phyloP scores from a whole-genome alignment of 2,888 invertebrate genomes.

The Troides helena region DNA sequence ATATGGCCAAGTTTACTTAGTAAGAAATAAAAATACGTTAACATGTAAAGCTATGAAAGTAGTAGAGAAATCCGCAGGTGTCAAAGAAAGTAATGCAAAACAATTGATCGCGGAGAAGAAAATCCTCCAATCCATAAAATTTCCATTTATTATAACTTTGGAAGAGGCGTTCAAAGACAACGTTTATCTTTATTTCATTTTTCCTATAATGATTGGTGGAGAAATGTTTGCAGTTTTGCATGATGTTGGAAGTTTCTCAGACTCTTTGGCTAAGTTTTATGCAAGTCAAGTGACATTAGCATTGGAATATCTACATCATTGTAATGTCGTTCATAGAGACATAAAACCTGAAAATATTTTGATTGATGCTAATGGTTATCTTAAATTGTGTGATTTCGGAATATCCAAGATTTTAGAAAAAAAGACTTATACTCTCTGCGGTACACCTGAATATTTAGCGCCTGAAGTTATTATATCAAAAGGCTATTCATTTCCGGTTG shows the following conservation, averaged over 20 bases:
- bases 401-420: slow-evolving; percentile 89
- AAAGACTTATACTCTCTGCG: slow-evolving; percentile 95
- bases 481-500: slow-evolving; percentile 94
- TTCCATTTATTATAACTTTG: slow-evolving; percentile 91
- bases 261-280: slow-evolving; percentile 91
- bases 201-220: slow-evolving; percentile 91
- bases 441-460: slow-evolving; percentile 97
- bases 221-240: slow-evolving; percentile 91
- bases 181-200: slow-evolving; percentile 89
- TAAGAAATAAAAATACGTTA: slow-evolving; percentile 82
- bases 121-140: slow-evolving; percentile 89
- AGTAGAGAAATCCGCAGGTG: slow-evolving; percentile 89
- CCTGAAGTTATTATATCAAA: slow-evolving; percentile 93
- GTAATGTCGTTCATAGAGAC: slow-evolving; percentile 92
- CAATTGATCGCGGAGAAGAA: slow-evolving; percentile 94
- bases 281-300: slow-evolving; percentile 92
- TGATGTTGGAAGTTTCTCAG: slow-evolving; percentile 82
- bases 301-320: slow-evolving; percentile 93
- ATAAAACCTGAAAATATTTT: slow-evolving; percentile 95
- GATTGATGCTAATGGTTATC: slow-evolving; percentile 86
- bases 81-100: slow-evolving; percentile 92
- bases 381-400: slow-evolving; percentile 94
- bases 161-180: slow-evolving; percentile 92
- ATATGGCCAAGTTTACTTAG: slow-evolving; percentile 92
- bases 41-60: slow-evolving; percentile 93